Conservation (phyloP, 2,113 vertebrate genomes). For the Atherinomorus stipes region DNA sequence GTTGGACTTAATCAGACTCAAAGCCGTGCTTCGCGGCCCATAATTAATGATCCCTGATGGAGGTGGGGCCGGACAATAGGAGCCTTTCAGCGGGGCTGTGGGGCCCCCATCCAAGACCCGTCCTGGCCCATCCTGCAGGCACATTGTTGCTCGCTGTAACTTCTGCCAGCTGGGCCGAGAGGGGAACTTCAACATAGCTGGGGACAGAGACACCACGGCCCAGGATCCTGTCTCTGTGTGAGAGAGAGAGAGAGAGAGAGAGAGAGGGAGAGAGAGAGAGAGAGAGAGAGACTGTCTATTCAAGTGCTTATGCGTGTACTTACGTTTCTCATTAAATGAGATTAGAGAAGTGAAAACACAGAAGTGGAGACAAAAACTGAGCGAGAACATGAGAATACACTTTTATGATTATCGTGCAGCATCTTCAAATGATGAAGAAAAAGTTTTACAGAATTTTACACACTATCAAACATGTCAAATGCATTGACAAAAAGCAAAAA, state of each 20-base stretch:
- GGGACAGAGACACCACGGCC: constrained; percentile 84
- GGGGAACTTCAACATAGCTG: constrained; percentile 87
- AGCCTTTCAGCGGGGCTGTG: constrained; percentile 87
- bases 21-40: constrained; percentile 89
- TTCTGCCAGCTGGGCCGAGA: constrained; percentile 93
- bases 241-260: constrained; percentile 9
- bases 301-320: neutral
- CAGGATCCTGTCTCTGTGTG: constrained; percentile 65
- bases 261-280: constrained; percentile 9
- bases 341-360: constrained; percentile 83
- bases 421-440: neutral
- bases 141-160: constrained; percentile 93
- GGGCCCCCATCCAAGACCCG: constrained; percentile 69
- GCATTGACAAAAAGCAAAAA: neutral
- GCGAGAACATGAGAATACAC: neutral
- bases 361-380: constrained; percentile 15
- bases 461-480: neutral
- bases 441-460: neutral
- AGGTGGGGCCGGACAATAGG: constrained; percentile 91
- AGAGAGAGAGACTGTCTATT: constrained; percentile 7
- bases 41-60: constrained; percentile 97
- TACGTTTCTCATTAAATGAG: constrained; percentile 84
- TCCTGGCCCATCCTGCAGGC: constrained; percentile 86
- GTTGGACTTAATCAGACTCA: constrained; percentile 63
- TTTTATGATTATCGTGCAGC: neutral